phyloP scores from a whole-genome alignment of 1,140 invertebrate species.

The Diprion similis region DNA sequence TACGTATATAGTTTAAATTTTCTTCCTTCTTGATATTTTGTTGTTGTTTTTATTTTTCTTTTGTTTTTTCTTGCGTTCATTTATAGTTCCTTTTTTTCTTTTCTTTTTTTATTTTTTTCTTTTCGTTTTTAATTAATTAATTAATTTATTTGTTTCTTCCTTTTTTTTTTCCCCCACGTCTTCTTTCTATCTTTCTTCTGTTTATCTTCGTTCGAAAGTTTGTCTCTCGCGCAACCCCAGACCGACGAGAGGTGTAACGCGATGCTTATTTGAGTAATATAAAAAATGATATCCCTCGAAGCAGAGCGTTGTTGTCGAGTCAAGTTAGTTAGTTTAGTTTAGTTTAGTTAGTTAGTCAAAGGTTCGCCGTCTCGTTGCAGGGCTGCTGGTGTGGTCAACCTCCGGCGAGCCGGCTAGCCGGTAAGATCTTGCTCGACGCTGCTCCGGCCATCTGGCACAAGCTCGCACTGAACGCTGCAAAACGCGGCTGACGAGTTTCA shows the following conservation, averaged over 20 bases:
- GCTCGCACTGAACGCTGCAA: constrained; percentile 51
- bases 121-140: not conserved
- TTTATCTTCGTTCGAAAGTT: not conserved
- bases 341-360: no score
- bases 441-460: constrained; percentile 51
- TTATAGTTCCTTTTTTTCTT: no score
- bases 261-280: no score
- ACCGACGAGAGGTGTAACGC: no score
- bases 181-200: not conserved
- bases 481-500: constrained; percentile 51
- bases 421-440: constrained; percentile 33
- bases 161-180: not conserved
- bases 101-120: no score
- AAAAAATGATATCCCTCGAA: no score
- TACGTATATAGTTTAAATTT: no score
- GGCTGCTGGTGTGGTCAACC: not conserved
- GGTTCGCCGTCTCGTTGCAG: not conserved
- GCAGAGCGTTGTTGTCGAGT: constrained; percentile 17
- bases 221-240: no score
- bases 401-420: constrained; percentile 19
- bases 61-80: no score
- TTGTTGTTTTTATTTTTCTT: no score
- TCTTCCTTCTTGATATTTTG: no score
- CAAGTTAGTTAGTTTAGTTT: no score
- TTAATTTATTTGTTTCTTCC: not conserved